Conservation (phyloP, 2,797 vertebrate species). For the Triplophysa bombifrons region DNA sequence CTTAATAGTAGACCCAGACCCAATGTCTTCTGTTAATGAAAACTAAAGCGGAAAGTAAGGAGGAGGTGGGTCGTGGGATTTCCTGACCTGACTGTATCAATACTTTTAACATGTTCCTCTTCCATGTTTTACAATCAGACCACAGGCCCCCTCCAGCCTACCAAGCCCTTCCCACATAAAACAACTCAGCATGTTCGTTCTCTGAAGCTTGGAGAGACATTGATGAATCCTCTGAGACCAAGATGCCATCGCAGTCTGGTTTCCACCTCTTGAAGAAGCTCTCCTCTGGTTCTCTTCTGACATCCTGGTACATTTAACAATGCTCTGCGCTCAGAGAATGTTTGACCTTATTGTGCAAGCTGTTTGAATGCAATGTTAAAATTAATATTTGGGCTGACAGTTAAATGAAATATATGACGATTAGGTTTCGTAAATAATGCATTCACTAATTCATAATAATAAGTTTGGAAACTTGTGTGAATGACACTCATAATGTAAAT, state of each 20-base stretch:
- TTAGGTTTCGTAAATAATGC: neutral
- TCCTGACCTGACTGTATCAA: constrained; percentile 76
- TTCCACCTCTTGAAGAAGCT: constrained; percentile 29
- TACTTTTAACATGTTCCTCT: constrained; percentile 73
- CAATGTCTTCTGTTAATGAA: constrained; percentile 50
- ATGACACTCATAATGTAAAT: neutral
- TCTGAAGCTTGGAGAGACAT: constrained; percentile 72
- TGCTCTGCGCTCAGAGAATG: neutral
- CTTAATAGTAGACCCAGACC: constrained; percentile 31
- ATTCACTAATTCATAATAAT: no score
- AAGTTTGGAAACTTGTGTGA: neutral
- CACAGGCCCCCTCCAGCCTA: constrained; percentile 64
- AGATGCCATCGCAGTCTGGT: constrained; percentile 43
- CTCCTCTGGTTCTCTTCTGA: constrained; percentile 35
- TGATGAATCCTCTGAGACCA: constrained; percentile 52
- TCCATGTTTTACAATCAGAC: constrained; percentile 69
- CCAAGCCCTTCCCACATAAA: constrained; percentile 70
- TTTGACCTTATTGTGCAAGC: neutral
- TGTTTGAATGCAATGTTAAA: neutral
- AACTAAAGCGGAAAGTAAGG: constrained; percentile 58
- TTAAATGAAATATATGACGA: neutral
- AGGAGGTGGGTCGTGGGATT: constrained; percentile 71
- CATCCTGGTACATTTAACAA: constrained; percentile 9
- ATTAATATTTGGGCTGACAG: neutral
- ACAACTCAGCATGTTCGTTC: constrained; percentile 73